phyloP scores from a whole-genome alignment of 1,140 invertebrate species.

The Apolygus lucorum region DNA sequence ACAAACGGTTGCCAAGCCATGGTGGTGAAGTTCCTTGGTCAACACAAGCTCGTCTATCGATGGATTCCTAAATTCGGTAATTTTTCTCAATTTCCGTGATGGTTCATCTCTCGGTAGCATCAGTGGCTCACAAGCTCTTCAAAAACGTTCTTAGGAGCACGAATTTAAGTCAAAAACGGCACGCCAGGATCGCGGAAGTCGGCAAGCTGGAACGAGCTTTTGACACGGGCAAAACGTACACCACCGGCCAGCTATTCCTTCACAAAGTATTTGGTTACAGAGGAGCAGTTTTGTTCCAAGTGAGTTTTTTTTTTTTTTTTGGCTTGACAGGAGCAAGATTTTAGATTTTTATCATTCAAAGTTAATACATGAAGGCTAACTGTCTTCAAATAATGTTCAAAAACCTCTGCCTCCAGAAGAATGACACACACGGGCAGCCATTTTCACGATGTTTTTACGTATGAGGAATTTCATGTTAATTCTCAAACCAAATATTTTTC shows the following conservation, averaged over 20 bases:
- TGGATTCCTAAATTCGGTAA: no score
- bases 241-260: slow-evolving; percentile 89
- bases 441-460: background rate
- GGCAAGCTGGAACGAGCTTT: background rate
- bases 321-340: no score
- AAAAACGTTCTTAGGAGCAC: no score
- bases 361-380: no score
- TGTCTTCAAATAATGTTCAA: slow-evolving; percentile 56
- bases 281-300: slow-evolving; percentile 91
- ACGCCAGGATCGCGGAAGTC: background rate
- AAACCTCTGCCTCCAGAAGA: background rate
- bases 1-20: no score
- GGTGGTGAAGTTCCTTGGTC: no score
- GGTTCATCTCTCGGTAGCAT: no score
- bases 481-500: background rate
- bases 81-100: no score
- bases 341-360: no score
- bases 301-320: no score
- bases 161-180: background rate
- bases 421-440: background rate
- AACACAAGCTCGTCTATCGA: no score
- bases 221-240: slow-evolving; percentile 47
- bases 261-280: slow-evolving; percentile 93
- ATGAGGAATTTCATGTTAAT: background rate
- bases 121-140: no score